Evolutionary conservation across 2,888 invertebrate genomes (phyloP), one percentile per base, ranked within the genome.

Genomic region (Phortica okadai): DNA sequence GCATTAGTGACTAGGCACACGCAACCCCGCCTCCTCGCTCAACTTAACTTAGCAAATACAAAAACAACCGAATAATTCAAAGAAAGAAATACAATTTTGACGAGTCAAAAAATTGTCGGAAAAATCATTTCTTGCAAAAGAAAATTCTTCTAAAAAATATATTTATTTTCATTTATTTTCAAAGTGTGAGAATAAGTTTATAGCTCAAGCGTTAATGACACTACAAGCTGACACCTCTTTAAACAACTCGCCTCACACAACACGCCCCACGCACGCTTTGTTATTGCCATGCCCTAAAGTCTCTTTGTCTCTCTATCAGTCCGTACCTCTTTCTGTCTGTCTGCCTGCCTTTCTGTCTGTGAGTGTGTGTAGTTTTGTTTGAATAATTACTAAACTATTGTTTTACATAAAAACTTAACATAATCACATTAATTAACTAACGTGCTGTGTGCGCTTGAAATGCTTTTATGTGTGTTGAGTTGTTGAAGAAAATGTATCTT

Each of bases 371-470:
- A n/a, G 10, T 25, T 16, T 33, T 72, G 86, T 80, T 82, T 85
- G 81, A 88, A 82, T 88, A 88, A 88, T 86, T 84, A 81, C 82
- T 84, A 83, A 88, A 83, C 88, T 84, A 88, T 88, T 88, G 88
- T 88, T 85, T 81, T 83, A 86, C 88, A 88, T 83, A 82, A 78
- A 81, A 86, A 83, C 77, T 80, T 83, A 83, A 80, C 88, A 86
- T 88, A 86, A 88, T 88, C 87, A 80, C 84, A 88, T 88, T 88
- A 88, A 88, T 88, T 88, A 88, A 83, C 88, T 45, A 45, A 14
- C 50, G 6, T 44, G 10, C 8, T 50, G 21, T 50, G 16, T 69
- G 25, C 70, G 70, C 56, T 72, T 56, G n/a, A 72, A 54, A 72
- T 72, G 33, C 56, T 72, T 72, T 87, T 79, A 81, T 78, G 82